Conservation (phyloP, 2,113 vertebrate genomes). For the Lota lota region DNA sequence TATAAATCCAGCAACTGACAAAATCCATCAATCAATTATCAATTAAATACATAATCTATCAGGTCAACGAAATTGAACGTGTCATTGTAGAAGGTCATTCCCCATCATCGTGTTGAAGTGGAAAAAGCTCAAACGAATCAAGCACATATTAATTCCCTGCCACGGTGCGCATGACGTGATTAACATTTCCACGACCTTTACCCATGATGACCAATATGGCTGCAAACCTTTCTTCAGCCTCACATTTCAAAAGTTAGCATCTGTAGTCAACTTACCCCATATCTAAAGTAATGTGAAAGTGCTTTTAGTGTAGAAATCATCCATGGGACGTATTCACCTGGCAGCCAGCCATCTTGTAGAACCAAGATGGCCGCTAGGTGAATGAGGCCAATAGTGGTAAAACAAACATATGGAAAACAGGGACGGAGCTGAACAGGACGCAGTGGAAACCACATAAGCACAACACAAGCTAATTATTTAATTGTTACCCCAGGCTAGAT, state of each 20-base stretch:
- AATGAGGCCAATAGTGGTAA: too few species aligned
- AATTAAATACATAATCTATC: background rate
- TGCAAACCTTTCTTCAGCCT: too few species aligned
- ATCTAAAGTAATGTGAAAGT: too few species aligned
- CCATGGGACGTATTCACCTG: too few species aligned
- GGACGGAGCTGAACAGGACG: background rate
- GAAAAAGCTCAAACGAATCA: background rate
- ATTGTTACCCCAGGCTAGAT: conserved; percentile 28
- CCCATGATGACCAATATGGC: background rate
- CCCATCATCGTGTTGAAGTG: background rate
- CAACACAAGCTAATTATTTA: conserved; percentile 38
- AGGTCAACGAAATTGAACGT: background rate
- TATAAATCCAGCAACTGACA: too few species aligned
- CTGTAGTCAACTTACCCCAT: too few species aligned
- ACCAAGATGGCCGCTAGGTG: too few species aligned
- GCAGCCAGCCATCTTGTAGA: too few species aligned
- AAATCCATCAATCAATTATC: background rate
- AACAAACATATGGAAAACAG: too few species aligned
- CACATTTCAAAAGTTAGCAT: background rate
- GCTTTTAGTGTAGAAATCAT: too few species aligned
- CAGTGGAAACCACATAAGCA: conserved; percentile 20
- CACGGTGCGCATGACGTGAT: background rate
- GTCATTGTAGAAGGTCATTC: background rate
- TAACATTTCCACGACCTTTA: background rate
- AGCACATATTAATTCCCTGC: conserved; percentile 9